Base-by-base conservation (phyloP, 2,888 invertebrate species). In the Drosophila atripex region DNA sequence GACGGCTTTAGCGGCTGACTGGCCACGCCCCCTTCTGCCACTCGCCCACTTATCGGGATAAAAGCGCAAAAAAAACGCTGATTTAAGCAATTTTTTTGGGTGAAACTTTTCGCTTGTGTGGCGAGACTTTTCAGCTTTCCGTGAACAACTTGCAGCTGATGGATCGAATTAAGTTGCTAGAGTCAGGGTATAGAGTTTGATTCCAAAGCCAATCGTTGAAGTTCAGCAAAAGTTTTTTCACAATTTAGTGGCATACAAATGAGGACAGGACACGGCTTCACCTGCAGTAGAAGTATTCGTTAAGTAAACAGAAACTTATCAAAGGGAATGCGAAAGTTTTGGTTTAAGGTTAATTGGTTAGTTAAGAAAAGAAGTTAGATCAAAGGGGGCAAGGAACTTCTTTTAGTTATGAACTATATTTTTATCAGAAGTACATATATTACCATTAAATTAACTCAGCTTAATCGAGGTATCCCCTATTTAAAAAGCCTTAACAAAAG, bases 221-320 rank as follows among this genome's bases (percentile, higher is more conserved):
- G 56, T 57, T 61, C 70, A 71, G 72, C 71, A 57, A 79, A 87
- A 83, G 75, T 77, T 83, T 78, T 35, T 21, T 0, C n/a, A 43
- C 77, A 76, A 79, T 85, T 87, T 50, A 73, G 59, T 43, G 69
- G 88, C 83, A 87, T 82, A 82, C 76, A 78, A 87, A 82, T 82
- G 73, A 85, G 57, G 60, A 51, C 18, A 35, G 46, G 54, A 52
- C 54, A 14, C 28, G 50, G 52, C 50, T 64, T 63, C 21, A 80
- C 85, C 87, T 80, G 87, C 78, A 83, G 65, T 46, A 12, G 23
- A 55, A 50, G 5, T 16, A 25, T 25, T 18, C 6, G 16, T 28
- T 28, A 28, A 28, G 2, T 3, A 12, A 23, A 51, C 57, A 7
- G 9, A 38, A 57, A 32, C 14, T 32, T 30, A 16, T 41, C 21